Conservation (phyloP, 2,797 vertebrate species). For the Erethizon dorsatum region DNA sequence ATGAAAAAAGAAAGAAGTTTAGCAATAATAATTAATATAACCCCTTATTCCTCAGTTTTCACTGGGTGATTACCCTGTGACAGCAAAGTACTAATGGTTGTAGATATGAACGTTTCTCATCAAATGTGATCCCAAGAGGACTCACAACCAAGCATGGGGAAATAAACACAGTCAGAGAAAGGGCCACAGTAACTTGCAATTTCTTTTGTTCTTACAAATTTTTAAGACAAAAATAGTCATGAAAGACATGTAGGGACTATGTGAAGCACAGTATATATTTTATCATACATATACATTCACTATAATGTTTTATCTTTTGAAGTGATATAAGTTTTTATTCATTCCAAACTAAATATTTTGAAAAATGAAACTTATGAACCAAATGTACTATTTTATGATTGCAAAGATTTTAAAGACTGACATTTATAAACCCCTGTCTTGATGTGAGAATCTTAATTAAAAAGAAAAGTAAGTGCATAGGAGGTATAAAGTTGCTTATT, state of each 20-base stretch:
- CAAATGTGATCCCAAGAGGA: background rate
- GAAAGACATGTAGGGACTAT: background rate
- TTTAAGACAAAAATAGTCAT: constrained; percentile 17
- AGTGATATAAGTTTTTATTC: constrained; percentile 29
- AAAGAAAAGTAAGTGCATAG: background rate
- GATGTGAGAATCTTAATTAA: background rate
- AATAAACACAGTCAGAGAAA: background rate
- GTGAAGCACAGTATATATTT: background rate
- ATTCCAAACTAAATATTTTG: constrained; percentile 26
- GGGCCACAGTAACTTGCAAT: background rate
- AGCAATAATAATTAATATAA: background rate
- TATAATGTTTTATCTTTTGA: constrained; percentile 17
- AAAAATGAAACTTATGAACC: constrained; percentile 49
- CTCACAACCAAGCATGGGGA: background rate
- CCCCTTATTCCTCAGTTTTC: background rate
- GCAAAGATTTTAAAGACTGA: constrained; percentile 40
- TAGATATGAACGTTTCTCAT: background rate
- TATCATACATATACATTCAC: background rate
- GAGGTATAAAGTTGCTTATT: background rate
- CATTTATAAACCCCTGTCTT: background rate
- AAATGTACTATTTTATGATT: background rate
- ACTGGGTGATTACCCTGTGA: background rate
- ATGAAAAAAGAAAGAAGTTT: background rate
- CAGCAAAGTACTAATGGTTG: background rate
- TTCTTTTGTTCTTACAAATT: background rate